These are phyloP conservation scores for Salvator merianae DNA, from an alignment of 2,113 vertebrate species.

Conservation along the genomic window DNA sequence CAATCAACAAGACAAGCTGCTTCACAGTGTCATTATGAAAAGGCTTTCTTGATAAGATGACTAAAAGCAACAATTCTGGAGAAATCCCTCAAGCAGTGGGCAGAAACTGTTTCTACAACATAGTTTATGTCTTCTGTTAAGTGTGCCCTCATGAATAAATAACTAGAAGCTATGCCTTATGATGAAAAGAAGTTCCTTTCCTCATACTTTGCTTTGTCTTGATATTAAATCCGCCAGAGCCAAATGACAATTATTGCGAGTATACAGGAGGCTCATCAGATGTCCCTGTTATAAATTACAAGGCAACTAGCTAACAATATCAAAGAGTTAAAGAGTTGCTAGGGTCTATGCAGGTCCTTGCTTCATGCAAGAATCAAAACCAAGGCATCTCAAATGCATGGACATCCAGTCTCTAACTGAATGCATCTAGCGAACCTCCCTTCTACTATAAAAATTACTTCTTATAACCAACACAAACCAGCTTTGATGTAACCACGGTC, in stretches of 20 bases:
- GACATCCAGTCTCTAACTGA: too few species aligned
- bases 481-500: too few species aligned
- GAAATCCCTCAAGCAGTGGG: neutral
- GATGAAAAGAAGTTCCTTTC: conserved; percentile 9
- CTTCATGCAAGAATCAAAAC: too few species aligned
- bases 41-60: neutral
- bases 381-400: too few species aligned
- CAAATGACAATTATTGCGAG: neutral
- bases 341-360: too few species aligned
- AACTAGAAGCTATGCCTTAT: neutral
- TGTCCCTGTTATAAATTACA: neutral
- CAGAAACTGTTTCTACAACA: neutral
- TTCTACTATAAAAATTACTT: too few species aligned
- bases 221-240: neutral
- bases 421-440: too few species aligned
- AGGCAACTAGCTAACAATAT: neutral
- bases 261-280: too few species aligned
- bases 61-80: neutral
- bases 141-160: neutral
- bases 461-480: too few species aligned
- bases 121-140: neutral
- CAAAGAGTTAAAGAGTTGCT: too few species aligned
- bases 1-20: too few species aligned
- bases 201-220: neutral
- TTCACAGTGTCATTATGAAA: neutral